Percentiles rank a stretch among this genome's conserved stretches.
Conservation (phyloP, 2,888 invertebrate species). For the Tubulanus polymorphus region DNA sequence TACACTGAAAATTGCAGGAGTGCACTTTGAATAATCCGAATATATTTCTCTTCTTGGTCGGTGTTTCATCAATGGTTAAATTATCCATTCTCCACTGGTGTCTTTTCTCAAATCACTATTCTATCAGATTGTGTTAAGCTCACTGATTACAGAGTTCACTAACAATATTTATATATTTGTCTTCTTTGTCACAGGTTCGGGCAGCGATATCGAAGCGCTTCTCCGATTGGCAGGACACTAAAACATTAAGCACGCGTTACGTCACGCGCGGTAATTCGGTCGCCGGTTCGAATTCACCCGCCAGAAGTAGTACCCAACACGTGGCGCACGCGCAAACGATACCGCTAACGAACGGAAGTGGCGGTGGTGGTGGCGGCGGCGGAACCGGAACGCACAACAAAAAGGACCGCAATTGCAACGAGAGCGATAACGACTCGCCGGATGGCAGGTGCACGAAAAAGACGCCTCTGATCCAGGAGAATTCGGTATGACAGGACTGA, state of each 20-base stretch:
- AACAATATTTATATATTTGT: too few species aligned
- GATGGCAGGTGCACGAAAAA: background rate
- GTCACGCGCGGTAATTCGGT: background rate
- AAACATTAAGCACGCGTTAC: background rate
- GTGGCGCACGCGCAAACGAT: background rate
- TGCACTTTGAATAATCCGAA: too few species aligned
- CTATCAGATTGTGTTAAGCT: too few species aligned
- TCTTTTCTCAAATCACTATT: too few species aligned
- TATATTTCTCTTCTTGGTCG: too few species aligned
- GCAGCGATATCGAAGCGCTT: background rate
- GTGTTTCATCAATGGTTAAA: too few species aligned
- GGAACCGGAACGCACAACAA: background rate
- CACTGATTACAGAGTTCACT: too few species aligned
- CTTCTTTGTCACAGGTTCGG: too few species aligned
- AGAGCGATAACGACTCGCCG: background rate
- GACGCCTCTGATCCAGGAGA: background rate
- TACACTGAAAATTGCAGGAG: too few species aligned
- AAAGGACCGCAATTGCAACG: background rate
- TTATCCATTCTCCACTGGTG: too few species aligned
- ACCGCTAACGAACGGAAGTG: background rate
- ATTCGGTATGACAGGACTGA: constrained; percentile 2
- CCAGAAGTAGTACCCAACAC: background rate
- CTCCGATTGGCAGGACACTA: background rate
- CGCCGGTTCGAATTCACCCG: background rate
- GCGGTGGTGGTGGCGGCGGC: background rate